Percentiles rank a stretch among this genome's conserved stretches.
phyloP scores from a whole-genome alignment of 30 jellyfish, hydroid and myxozoan genomes.

The Pseudorhiza aurosa region DNA sequence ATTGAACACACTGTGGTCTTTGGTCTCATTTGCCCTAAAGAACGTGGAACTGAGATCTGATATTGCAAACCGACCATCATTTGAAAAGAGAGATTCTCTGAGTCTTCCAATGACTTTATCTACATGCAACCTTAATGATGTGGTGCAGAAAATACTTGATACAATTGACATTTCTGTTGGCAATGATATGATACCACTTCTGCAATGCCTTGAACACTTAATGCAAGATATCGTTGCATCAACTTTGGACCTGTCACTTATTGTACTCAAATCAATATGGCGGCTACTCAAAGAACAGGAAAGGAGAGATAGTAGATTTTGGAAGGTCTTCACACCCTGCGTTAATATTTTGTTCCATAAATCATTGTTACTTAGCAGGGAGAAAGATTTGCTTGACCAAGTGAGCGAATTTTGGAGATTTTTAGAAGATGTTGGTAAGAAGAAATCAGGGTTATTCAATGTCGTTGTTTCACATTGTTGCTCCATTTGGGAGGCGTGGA shows the following conservation, averaged over 20 bases:
- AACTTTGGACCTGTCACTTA: slow-evolving; percentile 13
- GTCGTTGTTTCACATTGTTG: slow-evolving; percentile 47
- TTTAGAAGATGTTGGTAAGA: slow-evolving; percentile 65
- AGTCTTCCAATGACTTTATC: background rate
- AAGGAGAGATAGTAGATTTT: slow-evolving; percentile 66
- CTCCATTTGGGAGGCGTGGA: slow-evolving; percentile 35
- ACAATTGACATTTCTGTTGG: slow-evolving; percentile 64
- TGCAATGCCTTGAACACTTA: slow-evolving; percentile 38
- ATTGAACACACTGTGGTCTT: slow-evolving; percentile 8
- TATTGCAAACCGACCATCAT: background rate
- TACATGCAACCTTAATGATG: background rate
- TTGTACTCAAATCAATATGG: slow-evolving; percentile 49
- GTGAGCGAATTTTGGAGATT: slow-evolving; percentile 50
- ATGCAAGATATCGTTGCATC: slow-evolving; percentile 16
- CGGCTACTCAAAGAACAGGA: slow-evolving; percentile 54
- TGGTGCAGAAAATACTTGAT: slow-evolving; percentile 15
- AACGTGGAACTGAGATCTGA: background rate
- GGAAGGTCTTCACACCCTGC: slow-evolving; percentile 68
- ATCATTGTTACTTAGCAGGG: slow-evolving; percentile 20
- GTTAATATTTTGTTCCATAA: slow-evolving; percentile 48
- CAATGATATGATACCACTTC: slow-evolving; percentile 50
- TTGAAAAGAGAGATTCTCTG: background rate
- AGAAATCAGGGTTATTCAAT: slow-evolving; percentile 67
- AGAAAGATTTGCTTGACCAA: slow-evolving; percentile 6
- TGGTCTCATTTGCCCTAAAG: slow-evolving; percentile 27